phyloP scores from a whole-genome alignment of 2,113 vertebrate genomes.

The Bolborhynchus lineola region DNA sequence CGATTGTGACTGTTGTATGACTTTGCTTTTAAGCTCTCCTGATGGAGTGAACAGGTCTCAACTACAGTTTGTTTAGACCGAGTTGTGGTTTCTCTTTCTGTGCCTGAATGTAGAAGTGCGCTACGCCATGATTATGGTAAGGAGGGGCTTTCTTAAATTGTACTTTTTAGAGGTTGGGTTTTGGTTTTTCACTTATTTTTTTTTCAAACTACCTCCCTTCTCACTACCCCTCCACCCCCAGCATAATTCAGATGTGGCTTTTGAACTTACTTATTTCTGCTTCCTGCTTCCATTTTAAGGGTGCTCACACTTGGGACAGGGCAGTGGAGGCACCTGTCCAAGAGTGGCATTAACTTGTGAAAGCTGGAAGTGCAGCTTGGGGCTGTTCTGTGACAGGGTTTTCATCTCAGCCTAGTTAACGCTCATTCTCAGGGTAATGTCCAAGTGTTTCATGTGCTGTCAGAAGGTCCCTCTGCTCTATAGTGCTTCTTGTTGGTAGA shows the following conservation, averaged over 20 bases:
- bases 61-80: neutral
- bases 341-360: neutral
- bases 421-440: neutral
- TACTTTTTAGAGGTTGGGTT: neutral
- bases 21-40: neutral
- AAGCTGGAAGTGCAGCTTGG: neutral
- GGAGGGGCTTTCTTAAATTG: neutral
- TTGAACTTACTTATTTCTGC: neutral
- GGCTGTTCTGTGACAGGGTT: neutral
- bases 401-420: neutral
- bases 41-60: neutral
- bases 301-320: neutral
- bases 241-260: neutral
- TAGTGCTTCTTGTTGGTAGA: neutral
- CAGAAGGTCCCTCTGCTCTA: neutral
- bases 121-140: neutral
- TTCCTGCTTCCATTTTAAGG: neutral
- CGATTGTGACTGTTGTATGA: neutral
- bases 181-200: too few species aligned
- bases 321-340: neutral
- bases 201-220: neutral
- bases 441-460: neutral
- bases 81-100: neutral
- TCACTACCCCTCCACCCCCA: neutral
- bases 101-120: neutral